Evolutionary conservation across 1,140 invertebrate genomes (phyloP).

Genomic region (Euwallacea similis): DNA sequence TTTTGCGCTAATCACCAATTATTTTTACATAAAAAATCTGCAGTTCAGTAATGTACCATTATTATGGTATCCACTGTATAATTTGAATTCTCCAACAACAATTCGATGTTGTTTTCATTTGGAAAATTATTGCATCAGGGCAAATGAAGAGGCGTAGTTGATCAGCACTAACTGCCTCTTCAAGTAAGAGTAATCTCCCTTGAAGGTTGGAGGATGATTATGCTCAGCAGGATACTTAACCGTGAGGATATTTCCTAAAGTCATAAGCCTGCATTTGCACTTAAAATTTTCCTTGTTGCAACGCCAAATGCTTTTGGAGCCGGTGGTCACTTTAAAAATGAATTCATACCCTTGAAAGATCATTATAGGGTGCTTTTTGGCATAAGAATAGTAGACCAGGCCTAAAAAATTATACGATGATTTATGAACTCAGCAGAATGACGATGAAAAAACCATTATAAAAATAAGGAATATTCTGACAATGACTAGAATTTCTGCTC

Average conservation of each 20-base stretch:
- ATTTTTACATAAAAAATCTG: no score
- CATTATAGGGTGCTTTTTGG: constrained; percentile 14
- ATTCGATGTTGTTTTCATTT: no score
- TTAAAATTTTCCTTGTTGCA: constrained; percentile 5
- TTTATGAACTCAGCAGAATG: no score
- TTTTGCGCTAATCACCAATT: no score
- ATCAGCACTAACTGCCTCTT: neutral
- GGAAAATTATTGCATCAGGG: no score
- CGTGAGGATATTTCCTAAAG: neutral
- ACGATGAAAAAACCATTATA: no score
- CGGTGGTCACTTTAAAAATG: neutral
- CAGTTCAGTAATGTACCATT: no score
- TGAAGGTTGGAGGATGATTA: constrained; percentile 17
- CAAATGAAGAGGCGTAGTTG: neutral
- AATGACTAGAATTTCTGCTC: no score
- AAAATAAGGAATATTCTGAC: no score
- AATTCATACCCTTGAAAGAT: constrained; percentile 11
- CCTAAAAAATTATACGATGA: neutral
- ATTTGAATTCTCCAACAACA: no score
- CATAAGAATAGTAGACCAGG: neutral
- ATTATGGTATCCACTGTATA: no score
- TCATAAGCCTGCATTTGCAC: constrained; percentile 11
- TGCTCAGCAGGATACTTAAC: constrained; percentile 11
- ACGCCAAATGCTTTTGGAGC: constrained; percentile 1
- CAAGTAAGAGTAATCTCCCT: constrained; percentile 1